Conservation (phyloP, 1,140 invertebrate genomes). For the Drosophila kanapiae region DNA sequence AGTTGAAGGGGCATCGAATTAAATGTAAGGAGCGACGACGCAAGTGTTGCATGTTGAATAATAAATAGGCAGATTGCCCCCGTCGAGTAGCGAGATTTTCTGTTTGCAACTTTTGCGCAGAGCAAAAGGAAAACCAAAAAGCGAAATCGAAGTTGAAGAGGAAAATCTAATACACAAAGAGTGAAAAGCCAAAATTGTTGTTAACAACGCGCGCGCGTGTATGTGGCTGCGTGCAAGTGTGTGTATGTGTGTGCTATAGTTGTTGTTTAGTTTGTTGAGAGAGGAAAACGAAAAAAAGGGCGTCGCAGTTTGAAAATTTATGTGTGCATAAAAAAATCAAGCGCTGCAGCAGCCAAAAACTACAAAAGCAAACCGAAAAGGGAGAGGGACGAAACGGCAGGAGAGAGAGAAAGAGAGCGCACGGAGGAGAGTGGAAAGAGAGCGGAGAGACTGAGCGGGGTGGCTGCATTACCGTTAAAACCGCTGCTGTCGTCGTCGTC, state of each 20-base stretch:
- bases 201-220: constrained; percentile 41
- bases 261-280: constrained; percentile 50
- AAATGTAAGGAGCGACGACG: constrained; percentile 24
- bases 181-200: constrained; percentile 61
- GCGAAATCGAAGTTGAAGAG: constrained; percentile 41
- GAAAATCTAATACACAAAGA: constrained; percentile 61
- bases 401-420: constrained; percentile 21
- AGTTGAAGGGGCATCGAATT: constrained; percentile 13
- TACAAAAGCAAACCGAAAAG: constrained; percentile 23
- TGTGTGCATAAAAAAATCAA: constrained; percentile 60
- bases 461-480: constrained; percentile 32
- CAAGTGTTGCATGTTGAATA: constrained; percentile 23
- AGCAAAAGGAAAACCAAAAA: constrained; percentile 41
- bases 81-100: not conserved
- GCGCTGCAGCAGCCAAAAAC: constrained; percentile 55
- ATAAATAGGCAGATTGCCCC: constrained; percentile 14
- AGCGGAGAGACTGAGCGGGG: constrained; percentile 19
- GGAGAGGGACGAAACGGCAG: constrained; percentile 9
- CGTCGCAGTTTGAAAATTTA: constrained; percentile 69
- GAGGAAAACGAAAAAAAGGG: constrained; percentile 65
- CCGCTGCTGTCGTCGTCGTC: constrained; percentile 7
- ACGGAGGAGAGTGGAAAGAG: constrained; percentile 11
- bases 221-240: constrained; percentile 10
- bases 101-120: constrained; percentile 29
- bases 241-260: constrained; percentile 23